Conservation (phyloP, 2,888 invertebrate genomes). For the Gibbula magus region DNA sequence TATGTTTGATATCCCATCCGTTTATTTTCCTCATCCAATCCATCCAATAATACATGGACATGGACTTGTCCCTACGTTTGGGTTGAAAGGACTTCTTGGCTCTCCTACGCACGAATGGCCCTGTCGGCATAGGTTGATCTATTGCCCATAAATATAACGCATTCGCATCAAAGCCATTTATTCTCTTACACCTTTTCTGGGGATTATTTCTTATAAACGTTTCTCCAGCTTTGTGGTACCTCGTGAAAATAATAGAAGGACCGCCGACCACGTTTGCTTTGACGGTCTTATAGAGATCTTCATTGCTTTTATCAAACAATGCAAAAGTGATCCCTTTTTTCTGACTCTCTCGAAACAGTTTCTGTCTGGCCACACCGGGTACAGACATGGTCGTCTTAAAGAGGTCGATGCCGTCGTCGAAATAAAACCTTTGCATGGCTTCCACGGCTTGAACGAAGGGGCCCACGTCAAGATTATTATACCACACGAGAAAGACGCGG, state of each 20-base stretch:
- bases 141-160: constrained; percentile 29
- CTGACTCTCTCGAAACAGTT: too few species aligned
- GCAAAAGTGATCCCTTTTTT: too few species aligned
- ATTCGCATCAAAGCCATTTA: constrained; percentile 36
- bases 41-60: neutral
- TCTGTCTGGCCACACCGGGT: neutral
- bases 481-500: neutral
- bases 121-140: constrained; percentile 30
- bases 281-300: too few species aligned
- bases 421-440: too few species aligned
- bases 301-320: too few species aligned
- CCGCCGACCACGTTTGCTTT: too few species aligned
- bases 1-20: neutral
- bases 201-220: neutral
- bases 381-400: neutral
- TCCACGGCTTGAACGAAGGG: neutral
- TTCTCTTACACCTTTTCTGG: neutral
- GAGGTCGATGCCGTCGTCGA: neutral
- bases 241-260: too few species aligned
- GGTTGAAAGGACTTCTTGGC: neutral
- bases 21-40: neutral
- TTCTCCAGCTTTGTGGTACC: neutral
- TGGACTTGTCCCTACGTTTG: neutral
- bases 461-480: too few species aligned
- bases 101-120: constrained; percentile 1